phyloP scores from a whole-genome alignment of 1,140 invertebrate genomes.

The Drosophila carrolli region DNA sequence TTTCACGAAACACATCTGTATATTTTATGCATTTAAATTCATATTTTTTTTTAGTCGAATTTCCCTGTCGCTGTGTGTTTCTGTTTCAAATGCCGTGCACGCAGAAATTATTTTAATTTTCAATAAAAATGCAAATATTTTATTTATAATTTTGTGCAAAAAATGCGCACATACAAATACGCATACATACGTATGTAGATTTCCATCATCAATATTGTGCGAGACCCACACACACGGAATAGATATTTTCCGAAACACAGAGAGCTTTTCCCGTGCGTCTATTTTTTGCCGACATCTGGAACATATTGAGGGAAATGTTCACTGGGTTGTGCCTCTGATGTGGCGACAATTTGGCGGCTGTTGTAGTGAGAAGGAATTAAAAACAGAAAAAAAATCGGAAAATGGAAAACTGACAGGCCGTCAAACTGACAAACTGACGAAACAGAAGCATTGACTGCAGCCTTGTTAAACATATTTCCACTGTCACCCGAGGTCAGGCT shows the following conservation, averaged over 20 bases:
- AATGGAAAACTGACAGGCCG: constrained; percentile 47
- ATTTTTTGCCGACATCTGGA: not conserved
- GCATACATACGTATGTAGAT: constrained; percentile 20
- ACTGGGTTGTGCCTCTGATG: constrained; percentile 18
- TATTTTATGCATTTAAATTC: constrained; percentile 29
- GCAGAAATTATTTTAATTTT: constrained; percentile 65
- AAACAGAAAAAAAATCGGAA: constrained; percentile 3
- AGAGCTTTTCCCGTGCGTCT: constrained; percentile 4
- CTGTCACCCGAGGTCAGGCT: constrained; percentile 40
- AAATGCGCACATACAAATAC: constrained; percentile 7
- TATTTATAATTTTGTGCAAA: constrained; percentile 61
- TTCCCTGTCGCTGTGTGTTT: constrained; percentile 20
- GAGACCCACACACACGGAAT: constrained; percentile 7
- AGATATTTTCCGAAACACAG: constrained; percentile 35
- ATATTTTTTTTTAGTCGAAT: constrained; percentile 2
- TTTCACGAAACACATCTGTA: constrained; percentile 19
- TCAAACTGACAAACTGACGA: constrained; percentile 55
- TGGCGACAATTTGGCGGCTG: constrained; percentile 58
- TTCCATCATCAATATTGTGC: constrained; percentile 28
- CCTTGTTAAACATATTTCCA: constrained; percentile 55
- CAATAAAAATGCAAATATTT: constrained; percentile 67
- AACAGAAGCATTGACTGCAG: constrained; percentile 59
- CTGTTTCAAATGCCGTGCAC: constrained; percentile 22
- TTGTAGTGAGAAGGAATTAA: constrained; percentile 32
- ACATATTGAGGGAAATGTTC: constrained; percentile 12